Conservation (phyloP, 2,797 vertebrate genomes). For the Scolopax rusticola region DNA sequence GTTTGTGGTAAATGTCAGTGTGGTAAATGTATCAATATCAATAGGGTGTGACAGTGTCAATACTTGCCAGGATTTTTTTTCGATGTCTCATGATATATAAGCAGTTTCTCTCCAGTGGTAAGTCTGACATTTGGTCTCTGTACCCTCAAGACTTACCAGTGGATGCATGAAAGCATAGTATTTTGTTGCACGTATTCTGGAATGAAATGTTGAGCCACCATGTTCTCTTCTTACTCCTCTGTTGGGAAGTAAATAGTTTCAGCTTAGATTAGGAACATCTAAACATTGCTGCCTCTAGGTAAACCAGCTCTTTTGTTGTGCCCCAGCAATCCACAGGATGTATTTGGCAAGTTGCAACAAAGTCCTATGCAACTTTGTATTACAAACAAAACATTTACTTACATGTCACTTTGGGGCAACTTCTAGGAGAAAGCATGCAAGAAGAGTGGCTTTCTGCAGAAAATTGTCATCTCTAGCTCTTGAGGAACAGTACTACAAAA, state of each 20-base stretch:
- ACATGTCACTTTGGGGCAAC: not conserved
- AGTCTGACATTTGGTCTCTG: not conserved
- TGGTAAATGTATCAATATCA: not conserved
- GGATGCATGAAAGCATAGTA: not conserved
- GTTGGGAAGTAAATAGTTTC: not conserved
- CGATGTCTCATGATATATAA: not conserved
- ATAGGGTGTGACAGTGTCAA: not conserved
- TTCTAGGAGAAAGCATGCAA: not conserved
- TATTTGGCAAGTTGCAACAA: accelerated
- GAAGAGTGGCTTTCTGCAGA: not conserved
- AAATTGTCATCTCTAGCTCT: not conserved
- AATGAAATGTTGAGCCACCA: not conserved
- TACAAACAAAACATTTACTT: not conserved
- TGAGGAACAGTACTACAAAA: not conserved
- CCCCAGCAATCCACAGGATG: not conserved
- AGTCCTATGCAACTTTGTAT: not conserved
- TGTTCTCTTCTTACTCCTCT: not conserved
- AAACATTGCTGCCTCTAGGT: not conserved
- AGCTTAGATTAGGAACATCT: accelerated
- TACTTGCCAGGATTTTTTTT: not conserved
- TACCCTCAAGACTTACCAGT: not conserved
- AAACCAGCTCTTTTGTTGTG: not conserved
- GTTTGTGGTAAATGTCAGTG: not conserved
- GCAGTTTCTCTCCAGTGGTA: not conserved
- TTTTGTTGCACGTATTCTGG: not conserved